Conservation (phyloP, 2,113 vertebrate genomes). For the Rhea pennata region DNA sequence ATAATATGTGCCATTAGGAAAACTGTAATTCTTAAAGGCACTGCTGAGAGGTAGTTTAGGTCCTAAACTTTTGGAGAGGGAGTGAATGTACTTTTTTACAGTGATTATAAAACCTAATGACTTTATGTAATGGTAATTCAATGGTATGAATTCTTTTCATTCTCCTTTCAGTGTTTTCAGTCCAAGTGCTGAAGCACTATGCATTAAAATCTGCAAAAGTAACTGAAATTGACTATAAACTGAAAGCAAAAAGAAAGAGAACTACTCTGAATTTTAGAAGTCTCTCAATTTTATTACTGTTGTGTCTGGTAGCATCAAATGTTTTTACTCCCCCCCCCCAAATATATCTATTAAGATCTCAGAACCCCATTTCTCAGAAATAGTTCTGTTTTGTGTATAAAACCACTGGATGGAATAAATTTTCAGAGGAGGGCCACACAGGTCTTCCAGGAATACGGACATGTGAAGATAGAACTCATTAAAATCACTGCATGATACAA, state of each 20-base stretch:
- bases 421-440: neutral
- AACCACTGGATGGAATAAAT: constrained; percentile 10
- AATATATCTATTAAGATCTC: neutral
- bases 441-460: constrained; percentile 5
- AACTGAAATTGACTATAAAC: neutral
- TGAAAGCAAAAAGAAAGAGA: neutral
- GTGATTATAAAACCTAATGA: neutral
- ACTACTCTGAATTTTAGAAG: neutral
- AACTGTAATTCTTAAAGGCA: neutral
- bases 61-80: neutral
- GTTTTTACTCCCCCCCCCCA: neutral
- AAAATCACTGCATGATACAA: constrained; percentile 39
- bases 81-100: neutral
- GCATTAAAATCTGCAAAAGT: neutral
- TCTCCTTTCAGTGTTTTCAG: neutral
- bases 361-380: neutral
- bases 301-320: neutral
- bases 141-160: neutral
- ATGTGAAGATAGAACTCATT: constrained; percentile 36
- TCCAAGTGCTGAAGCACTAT: neutral
- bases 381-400: neutral
- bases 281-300: neutral
- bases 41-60: neutral
- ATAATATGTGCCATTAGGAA: neutral
- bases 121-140: neutral